Evolutionary conservation across 2,797 vertebrate genomes (phyloP), one percentile per base, ranked within the genome.

Genomic region (Leptoclinus maculatus): DNA sequence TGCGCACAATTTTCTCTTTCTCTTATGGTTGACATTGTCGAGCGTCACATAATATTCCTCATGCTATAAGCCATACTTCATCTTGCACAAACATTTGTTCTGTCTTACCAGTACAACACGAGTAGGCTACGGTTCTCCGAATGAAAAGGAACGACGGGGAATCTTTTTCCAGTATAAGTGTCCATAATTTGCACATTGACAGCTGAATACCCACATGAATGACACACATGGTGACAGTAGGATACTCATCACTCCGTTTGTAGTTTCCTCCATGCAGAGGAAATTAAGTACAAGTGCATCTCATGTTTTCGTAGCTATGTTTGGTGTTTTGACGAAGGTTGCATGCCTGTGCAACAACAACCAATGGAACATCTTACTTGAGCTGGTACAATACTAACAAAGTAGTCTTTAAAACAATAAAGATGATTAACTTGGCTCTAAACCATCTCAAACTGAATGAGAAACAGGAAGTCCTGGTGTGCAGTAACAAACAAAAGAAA

Each of bases 391-490:
- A 41, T 43, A 12, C 43, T 29, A 12, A 53, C 6, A 64, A 56
- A 76, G 38, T 25, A 14, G 14, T 58, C 39, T 32, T 39, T 27
- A 27, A 27, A 43, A 73, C 17, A 57, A 57, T 56, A 41, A 62
- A 29, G 34, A 66, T 67, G 41, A 80, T 77, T 43, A 59, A 62
- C 27, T 74, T 58, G 41, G 66, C 69, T 63, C 27, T 5, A 41
- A 75, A 54, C 59, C 2, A 29, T 19, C 23, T 75, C 29, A 6
- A 43, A 19, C 34, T 32, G 62, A 70, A 54, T 49, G 66, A 34
- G 49, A 79, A 68, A 71, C 78, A 74, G 63, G 63, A 77, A 71
- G 68, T 79, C 58, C 38, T n/a, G 54, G 29, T 68, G 70, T 10
- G 71, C 41, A 38, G 39, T 12, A 54, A 84, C 23, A 81, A 74